Evolutionary conservation across 1,140 invertebrate species (phyloP).

Genomic region (Diorhabda carinulata): DNA sequence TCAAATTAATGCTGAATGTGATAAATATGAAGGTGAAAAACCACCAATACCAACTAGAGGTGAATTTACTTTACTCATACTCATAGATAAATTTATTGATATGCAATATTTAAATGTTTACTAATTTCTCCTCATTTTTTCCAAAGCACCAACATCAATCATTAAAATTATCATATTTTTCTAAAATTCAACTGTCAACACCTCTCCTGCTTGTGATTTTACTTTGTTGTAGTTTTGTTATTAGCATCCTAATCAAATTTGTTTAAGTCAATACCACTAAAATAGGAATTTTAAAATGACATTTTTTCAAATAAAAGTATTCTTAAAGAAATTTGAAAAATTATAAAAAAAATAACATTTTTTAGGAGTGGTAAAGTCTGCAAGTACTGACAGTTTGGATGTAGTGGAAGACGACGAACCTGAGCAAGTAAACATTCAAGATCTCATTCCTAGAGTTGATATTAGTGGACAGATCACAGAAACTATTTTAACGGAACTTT

Average conservation of each 20-base stretch:
- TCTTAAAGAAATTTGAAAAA: not conserved
- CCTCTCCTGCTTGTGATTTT: too few species aligned
- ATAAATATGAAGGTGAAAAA: slow-evolving; percentile 70
- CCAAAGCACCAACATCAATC: too few species aligned
- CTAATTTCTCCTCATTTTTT: too few species aligned
- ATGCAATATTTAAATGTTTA: too few species aligned
- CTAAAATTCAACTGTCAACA: too few species aligned
- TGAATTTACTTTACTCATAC: slow-evolving; percentile 15
- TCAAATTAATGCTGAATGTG: slow-evolving; percentile 83
- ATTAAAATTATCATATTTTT: too few species aligned
- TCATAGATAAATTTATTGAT: too few species aligned
- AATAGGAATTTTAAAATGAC: too few species aligned
- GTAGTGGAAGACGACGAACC: slow-evolving; percentile 53
- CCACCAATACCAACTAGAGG: slow-evolving; percentile 70
- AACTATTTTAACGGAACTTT: slow-evolving; percentile 72
- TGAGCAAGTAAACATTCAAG: slow-evolving; percentile 57
- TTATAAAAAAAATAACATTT: not conserved
- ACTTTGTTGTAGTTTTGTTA: too few species aligned
- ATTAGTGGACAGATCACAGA: slow-evolving; percentile 84
- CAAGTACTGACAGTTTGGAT: slow-evolving; percentile 51
- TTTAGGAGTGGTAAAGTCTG: slow-evolving; percentile 47
- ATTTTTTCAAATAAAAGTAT: not conserved
- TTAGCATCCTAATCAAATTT: too few species aligned
- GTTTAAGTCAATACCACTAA: too few species aligned
- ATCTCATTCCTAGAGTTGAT: slow-evolving; percentile 72